Conservation (phyloP, 2,113 vertebrate species). For the Eolophus roseicapilla region DNA sequence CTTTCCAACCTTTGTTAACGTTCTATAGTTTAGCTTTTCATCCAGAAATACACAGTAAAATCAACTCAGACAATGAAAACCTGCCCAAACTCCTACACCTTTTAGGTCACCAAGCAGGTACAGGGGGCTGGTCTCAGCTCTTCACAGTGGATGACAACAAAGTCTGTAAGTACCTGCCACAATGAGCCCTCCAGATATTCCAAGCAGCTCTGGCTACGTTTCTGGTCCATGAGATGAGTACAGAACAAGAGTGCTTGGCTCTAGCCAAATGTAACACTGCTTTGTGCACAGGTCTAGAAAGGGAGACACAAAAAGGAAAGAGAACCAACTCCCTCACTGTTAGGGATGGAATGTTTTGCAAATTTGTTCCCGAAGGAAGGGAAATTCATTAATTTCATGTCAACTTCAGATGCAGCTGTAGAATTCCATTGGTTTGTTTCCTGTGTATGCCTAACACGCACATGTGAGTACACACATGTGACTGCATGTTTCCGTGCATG, state of each 20-base stretch:
- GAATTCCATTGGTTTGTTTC: background rate
- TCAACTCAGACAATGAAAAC: background rate
- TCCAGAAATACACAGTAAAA: background rate
- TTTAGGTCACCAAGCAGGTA: background rate
- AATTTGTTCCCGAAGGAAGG: background rate
- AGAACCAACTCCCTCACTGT: background rate
- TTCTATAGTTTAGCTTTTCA: background rate
- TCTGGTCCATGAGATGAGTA: background rate
- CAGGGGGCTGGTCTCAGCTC: background rate
- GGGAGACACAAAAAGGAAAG: background rate
- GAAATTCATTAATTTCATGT: background rate
- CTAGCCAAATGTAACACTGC: rapidly evolving
- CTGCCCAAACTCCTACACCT: background rate
- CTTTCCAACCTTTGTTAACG: background rate
- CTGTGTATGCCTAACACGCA: background rate
- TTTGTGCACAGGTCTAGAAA: background rate
- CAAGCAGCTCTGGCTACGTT: background rate
- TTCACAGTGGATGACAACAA: background rate
- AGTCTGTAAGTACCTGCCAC: background rate
- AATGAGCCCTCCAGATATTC: background rate
- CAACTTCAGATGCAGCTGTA: background rate
- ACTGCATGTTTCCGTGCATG: rapidly evolving
- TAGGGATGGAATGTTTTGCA: rapidly evolving
- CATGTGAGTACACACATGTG: rapidly evolving
- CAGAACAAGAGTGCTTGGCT: background rate